phyloP scores from a whole-genome alignment of 2,797 vertebrate genomes.

The Arctocebus calabarensis region DNA sequence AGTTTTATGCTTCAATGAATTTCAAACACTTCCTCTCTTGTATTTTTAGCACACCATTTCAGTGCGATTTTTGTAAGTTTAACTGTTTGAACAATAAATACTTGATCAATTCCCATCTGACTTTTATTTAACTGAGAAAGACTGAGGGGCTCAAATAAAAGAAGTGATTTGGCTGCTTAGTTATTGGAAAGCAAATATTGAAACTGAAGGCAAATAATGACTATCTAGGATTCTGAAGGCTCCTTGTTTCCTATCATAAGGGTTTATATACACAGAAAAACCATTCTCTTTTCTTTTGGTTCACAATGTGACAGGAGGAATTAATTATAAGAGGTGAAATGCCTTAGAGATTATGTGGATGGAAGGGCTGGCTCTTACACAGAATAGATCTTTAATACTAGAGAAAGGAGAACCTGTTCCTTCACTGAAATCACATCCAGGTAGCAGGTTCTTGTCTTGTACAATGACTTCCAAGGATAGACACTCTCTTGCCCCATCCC shows the following conservation, averaged over 20 bases:
- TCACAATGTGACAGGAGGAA: not conserved
- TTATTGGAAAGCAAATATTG: not conserved
- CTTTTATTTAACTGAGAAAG: not conserved
- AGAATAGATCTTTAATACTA: not conserved
- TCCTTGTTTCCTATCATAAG: not conserved
- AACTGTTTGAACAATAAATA: not conserved
- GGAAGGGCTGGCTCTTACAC: not conserved
- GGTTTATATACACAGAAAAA: not conserved
- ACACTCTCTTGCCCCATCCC: not conserved
- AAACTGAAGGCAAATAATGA: not conserved
- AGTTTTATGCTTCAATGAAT: constrained; percentile 58
- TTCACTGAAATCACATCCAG: not conserved
- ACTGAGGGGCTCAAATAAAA: not conserved
- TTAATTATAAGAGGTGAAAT: not conserved
- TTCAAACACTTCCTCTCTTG: constrained; percentile 42
- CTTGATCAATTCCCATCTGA: not conserved
- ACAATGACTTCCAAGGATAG: not conserved
- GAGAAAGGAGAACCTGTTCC: not conserved
- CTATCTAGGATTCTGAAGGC: not conserved
- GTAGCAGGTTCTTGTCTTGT: too few species aligned
- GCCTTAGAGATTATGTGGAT: not conserved
- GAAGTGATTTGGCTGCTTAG: not conserved
- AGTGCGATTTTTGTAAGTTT: not conserved
- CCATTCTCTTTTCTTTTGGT: not conserved
- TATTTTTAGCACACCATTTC: constrained; percentile 9